Percentiles rank a stretch among this genome's conserved stretches.
phyloP scores from a whole-genome alignment of 2,888 invertebrate species.

The Orthosia incerta region DNA sequence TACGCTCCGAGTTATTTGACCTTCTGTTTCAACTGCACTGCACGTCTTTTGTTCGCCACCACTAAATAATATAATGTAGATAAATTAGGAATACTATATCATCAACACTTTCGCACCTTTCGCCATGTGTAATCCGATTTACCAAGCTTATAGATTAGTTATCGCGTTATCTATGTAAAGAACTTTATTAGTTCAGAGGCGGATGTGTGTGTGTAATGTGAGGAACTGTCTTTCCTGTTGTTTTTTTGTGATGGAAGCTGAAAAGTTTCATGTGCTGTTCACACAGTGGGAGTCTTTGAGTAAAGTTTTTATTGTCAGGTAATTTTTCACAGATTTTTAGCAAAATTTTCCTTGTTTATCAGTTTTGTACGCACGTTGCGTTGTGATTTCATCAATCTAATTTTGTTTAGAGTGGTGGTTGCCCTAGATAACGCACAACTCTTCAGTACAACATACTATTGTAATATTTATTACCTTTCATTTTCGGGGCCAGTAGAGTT shows the following conservation, averaged over 20 bases:
- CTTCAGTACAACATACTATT: background rate
- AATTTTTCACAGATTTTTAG: constrained; percentile 9
- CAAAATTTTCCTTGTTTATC: constrained; percentile 2
- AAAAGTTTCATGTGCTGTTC: constrained; percentile 74
- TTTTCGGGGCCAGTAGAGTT: background rate
- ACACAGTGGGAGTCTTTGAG: constrained; percentile 70
- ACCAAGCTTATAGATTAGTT: constrained; percentile 57
- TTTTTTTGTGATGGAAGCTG: constrained; percentile 57
- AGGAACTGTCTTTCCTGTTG: background rate
- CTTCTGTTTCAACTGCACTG: constrained; percentile 45
- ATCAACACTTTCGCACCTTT: constrained; percentile 25
- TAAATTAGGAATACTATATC: constrained; percentile 36
- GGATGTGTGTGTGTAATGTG: constrained; percentile 47
- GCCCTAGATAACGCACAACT: constrained; percentile 23
- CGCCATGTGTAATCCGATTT: constrained; percentile 41
- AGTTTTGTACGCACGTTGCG: background rate
- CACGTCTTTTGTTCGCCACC: constrained; percentile 41
- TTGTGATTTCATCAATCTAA: constrained; percentile 3
- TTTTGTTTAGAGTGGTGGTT: constrained; percentile 21
- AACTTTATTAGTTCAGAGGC: constrained; percentile 34
- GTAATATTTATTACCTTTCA: background rate
- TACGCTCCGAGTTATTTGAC: constrained; percentile 25
- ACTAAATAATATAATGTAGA: constrained; percentile 42
- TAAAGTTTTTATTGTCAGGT: constrained; percentile 73
- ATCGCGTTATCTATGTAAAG: constrained; percentile 46